Evolutionary conservation across 2,888 invertebrate genomes (phyloP), one percentile per base, ranked within the genome.

Genomic region (Drosophila kambysellisi): DNA sequence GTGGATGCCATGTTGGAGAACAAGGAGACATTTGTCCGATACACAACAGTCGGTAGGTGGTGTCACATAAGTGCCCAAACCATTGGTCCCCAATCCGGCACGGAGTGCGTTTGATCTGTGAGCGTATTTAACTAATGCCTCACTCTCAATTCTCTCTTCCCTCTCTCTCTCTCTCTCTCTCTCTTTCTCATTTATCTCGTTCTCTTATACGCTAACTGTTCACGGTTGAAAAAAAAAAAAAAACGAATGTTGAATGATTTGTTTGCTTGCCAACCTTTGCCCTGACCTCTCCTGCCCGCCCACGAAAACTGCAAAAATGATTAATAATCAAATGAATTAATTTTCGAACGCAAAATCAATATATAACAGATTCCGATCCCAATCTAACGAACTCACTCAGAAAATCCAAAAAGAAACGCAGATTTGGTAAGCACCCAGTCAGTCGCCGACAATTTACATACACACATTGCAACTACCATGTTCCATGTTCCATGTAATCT

Each of bases 1-100:
- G 98, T 99, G 0, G 99, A 99, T 93, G 97, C 99, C 20, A 97
- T 99, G 97, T 97, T 99, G 92, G 98, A 99, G 88, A 98, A 99
- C 91, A 98, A 98, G 93, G 98, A 98, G 92, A 99, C 99, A 0
- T 99, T 97, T 93, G 98, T 99, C 61, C 96, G 98, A 79, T 99
- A 98, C 92, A 98, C 98, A 43, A 98, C 98, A 88, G 98, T 99
- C 83, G 98, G 99, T 98, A 94, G 96, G 97, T 93, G 73, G 65
- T 52, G 72, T 71, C 73, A 75, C 76, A n/a, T 12, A 70, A 76
- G 20, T n/a, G 46, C 20, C 60, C 4, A 35, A n/a, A 39, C 57
- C 64, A 11, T 15, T n/a, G 33, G 35, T 29, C 39, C 41, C 30
- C 3, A 53, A 37, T 4, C 29, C 70, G 70, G 37, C 30, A 57